Evolutionary conservation across 2,888 invertebrate species (phyloP).

Genomic region (Yponomeuta cagnagella): DNA sequence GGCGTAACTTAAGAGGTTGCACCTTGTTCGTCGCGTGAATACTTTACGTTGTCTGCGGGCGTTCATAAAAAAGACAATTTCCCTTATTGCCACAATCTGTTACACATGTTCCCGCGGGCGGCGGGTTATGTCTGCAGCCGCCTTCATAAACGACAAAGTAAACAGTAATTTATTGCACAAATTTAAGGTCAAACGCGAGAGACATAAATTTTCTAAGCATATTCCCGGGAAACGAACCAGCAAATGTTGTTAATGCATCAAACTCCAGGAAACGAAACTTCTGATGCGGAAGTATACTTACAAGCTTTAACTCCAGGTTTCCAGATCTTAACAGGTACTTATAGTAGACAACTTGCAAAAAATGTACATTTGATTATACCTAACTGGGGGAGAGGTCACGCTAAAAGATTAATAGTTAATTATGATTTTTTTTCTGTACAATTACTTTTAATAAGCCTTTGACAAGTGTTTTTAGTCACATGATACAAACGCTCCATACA

Average conservation of each 20-base stretch:
- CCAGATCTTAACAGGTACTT: no score
- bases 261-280: neutral
- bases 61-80: slow-evolving; percentile 76
- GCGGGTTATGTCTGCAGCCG: slow-evolving; percentile 64
- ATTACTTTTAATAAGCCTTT: no score
- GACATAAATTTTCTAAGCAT: slow-evolving; percentile 62
- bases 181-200: slow-evolving; percentile 69
- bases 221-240: slow-evolving; percentile 28
- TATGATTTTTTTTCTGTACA: no score
- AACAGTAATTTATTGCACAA: slow-evolving; percentile 71
- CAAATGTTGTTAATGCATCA: neutral
- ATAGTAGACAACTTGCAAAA: no score
- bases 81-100: slow-evolving; percentile 74
- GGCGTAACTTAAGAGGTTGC: slow-evolving; percentile 19
- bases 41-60: slow-evolving; percentile 56
- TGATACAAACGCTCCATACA: no score
- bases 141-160: slow-evolving; percentile 75
- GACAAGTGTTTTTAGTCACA: no score
- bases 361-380: no score
- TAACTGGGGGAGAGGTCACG: no score
- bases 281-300: no score
- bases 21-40: slow-evolving; percentile 46
- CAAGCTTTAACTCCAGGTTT: no score
- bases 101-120: slow-evolving; percentile 58
- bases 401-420: no score